These are phyloP conservation scores for Thumatha senex DNA, from an alignment of 2,888 invertebrate species.

Conservation along the genomic window DNA sequence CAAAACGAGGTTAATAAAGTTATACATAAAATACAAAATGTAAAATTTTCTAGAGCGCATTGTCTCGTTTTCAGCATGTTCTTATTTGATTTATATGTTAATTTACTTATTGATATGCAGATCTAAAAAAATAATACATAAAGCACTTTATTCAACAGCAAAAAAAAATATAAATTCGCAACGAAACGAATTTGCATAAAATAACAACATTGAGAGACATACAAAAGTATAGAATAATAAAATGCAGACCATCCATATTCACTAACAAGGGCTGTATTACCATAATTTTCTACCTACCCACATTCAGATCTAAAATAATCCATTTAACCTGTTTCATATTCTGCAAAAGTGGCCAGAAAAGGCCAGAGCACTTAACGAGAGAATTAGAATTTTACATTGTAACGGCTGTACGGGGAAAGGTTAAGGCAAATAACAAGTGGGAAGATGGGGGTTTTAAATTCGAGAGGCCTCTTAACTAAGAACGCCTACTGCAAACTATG, in stretches of 20 bases:
- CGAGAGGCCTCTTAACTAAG: conserved; percentile 28
- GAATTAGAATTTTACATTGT: conserved; percentile 74
- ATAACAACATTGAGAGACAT: conserved; percentile 24
- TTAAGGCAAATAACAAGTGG: conserved; percentile 20
- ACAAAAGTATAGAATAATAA: conserved; percentile 34
- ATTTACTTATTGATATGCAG: conserved; percentile 20
- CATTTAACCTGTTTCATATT: conserved; percentile 58
- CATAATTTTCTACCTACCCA: conserved; percentile 45
- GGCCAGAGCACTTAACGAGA: conserved; percentile 59
- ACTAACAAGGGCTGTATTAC: conserved; percentile 40
- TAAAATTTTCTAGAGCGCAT: too few species aligned
- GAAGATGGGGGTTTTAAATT: conserved; percentile 27
- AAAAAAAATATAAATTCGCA: conserved; percentile 30
- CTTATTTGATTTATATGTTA: too few species aligned
- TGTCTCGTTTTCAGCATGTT: too few species aligned
- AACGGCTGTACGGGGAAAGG: conserved; percentile 43
- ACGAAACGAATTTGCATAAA: conserved; percentile 32
- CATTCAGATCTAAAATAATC: conserved; percentile 46
- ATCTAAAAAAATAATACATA: conserved; percentile 12
- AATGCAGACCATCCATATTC: conserved; percentile 33
- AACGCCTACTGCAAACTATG: conserved; percentile 35
- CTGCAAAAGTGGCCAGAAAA: conserved; percentile 54
- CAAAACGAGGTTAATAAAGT: too few species aligned
- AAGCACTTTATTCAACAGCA: conserved; percentile 20
- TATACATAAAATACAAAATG: too few species aligned